These are phyloP conservation scores for Myotis myotis DNA, from an alignment of 2,797 vertebrate genomes.

Conservation along the genomic window DNA sequence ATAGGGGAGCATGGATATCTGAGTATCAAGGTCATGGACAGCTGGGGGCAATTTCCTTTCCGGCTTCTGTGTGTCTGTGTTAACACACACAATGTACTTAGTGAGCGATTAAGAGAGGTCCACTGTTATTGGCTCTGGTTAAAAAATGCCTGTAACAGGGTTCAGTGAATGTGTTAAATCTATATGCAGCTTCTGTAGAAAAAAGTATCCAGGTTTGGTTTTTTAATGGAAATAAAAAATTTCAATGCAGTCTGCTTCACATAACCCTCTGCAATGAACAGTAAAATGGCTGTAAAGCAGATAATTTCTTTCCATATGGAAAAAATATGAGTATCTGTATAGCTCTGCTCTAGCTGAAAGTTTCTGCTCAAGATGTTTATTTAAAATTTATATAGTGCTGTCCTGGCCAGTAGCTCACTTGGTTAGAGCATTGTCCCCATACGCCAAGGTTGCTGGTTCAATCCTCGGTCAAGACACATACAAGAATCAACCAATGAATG, in stretches of 20 bases:
- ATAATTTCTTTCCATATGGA: slow-evolving; percentile 75
- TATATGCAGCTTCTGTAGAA: slow-evolving; percentile 70
- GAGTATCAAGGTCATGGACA: slow-evolving; percentile 64
- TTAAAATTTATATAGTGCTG: slow-evolving; percentile 67
- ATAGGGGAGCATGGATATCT: slow-evolving; percentile 42
- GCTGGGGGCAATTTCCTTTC: slow-evolving; percentile 64
- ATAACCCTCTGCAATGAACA: slow-evolving; percentile 75
- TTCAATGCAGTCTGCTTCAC: slow-evolving; percentile 73
- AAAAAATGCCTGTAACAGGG: background rate
- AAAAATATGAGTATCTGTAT: slow-evolving; percentile 76
- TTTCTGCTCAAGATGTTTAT: slow-evolving; percentile 60
- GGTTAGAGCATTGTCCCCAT: background rate
- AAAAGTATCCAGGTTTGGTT: slow-evolving; percentile 63
- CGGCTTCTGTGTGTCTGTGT: slow-evolving; percentile 55
- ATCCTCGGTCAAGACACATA: background rate
- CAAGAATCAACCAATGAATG: background rate
- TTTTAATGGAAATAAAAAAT: slow-evolving; percentile 73
- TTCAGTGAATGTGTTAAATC: slow-evolving; percentile 73
- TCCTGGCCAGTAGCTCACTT: background rate
- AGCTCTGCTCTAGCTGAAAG: slow-evolving; percentile 68
- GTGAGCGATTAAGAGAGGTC: slow-evolving; percentile 53
- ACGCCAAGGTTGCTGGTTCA: background rate
- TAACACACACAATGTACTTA: slow-evolving; percentile 62
- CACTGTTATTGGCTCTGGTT: slow-evolving; percentile 48
- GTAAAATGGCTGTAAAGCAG: slow-evolving; percentile 79